Evolutionary conservation across 92 coral and sea anemone species (phyloP), one percentile per base, ranked within the genome.

Genomic region (Phenganax stokvisi): DNA sequence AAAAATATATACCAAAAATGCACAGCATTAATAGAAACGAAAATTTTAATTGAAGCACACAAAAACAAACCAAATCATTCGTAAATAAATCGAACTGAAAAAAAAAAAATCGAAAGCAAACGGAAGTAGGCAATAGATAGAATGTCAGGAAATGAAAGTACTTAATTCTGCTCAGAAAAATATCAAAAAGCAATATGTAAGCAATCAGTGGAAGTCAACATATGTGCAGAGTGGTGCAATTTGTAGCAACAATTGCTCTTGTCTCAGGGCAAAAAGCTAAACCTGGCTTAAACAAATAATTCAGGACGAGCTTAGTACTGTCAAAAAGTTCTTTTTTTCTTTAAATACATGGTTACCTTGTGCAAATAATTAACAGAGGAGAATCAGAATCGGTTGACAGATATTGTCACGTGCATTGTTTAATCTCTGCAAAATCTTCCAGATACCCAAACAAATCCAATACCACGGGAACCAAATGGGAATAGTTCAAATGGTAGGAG

Each of bases 341-440:
- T 59, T 6, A 64, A 28, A 64, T 64, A 20, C 70, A 64, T 7
- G 12, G 70, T 64, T 20, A 64, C 12, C 20, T 64, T 20, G 30
- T 64, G 37, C 70, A 64, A 64, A 64, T 64, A 64, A 20, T 64
- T 11, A 11, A 64, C 20, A 37, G 70, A 64, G 30, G 70, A 64
- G 30, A 64, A 62, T 62, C 68, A 62, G 6, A 62, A 64, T 64
- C 70, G 20, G 70, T 8, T 64, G 37, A 64, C 70, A 64, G 70
- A 64, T 64, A 64, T 64, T 44, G 70, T 64, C 0, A 64, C 37
- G 70, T 37, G 30, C 37, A 64, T 64, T 64, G 47, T 64, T 64
- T 64, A 31, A 28, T 64, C 70, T 64, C 25, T 64, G 70, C 70
- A 64, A 64, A 64, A 25, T 64, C 70, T 64, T 30, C 70, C 70